Percentiles rank a stretch among this genome's conserved stretches.
These are phyloP conservation scores for Rhynchotus rufescens DNA, from an alignment of 2,797 vertebrate genomes.

Conservation along the genomic window DNA sequence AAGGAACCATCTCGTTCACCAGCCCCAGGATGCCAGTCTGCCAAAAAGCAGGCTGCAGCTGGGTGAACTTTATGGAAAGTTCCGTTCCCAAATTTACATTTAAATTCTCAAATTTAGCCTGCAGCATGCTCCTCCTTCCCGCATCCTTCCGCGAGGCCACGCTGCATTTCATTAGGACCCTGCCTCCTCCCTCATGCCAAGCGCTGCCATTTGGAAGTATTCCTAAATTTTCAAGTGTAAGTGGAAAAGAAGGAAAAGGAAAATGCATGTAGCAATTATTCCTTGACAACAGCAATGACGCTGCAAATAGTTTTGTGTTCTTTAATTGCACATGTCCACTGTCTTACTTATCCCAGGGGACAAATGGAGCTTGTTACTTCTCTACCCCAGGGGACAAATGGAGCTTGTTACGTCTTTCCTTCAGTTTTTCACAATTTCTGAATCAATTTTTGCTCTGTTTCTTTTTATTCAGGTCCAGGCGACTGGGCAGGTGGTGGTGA, in stretches of 20 bases:
- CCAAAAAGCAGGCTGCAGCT: not conserved
- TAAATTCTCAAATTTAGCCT: not conserved
- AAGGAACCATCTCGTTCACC: not conserved
- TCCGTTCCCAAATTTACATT: not conserved
- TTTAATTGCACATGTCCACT: not conserved
- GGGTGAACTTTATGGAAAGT: not conserved
- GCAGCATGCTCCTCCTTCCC: not conserved
- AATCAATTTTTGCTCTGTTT: not conserved
- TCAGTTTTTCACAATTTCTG: not conserved
- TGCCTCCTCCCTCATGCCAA: not conserved
- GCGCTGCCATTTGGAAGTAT: not conserved
- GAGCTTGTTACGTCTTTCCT: not conserved
- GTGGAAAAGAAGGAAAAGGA: not conserved
- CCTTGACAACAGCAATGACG: not conserved
- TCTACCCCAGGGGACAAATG: not conserved
- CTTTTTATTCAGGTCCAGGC: not conserved
- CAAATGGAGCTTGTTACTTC: not conserved
- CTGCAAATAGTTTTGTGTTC: not conserved
- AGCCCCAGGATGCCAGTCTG: not conserved
- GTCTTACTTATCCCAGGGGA: no score
- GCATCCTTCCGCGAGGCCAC: not conserved
- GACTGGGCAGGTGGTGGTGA: not conserved
- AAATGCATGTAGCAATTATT: not conserved
- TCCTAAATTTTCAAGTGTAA: constrained; percentile 2
- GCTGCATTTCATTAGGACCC: not conserved